Evolutionary conservation across 2,797 vertebrate species (phyloP).

Genomic region (Chlorospingus semifuscus): DNA sequence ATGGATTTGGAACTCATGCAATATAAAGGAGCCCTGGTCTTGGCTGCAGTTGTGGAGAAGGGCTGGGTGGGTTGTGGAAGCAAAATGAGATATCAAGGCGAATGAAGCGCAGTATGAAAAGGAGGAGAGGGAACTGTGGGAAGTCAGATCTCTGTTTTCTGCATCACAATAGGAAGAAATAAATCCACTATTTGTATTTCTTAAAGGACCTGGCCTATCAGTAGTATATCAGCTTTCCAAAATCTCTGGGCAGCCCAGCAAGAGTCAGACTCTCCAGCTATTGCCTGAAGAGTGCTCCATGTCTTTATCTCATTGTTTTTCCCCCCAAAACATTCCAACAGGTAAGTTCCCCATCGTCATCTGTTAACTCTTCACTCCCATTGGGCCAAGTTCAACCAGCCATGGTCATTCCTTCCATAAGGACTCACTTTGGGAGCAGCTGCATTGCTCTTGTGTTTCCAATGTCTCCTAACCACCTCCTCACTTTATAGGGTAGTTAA

Average conservation of each 20-base stretch:
- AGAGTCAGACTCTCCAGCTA: neutral
- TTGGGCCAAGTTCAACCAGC: neutral
- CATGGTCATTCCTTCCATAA: neutral
- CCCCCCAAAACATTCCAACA: accelerated
- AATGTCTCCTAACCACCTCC: neutral
- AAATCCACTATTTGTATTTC: neutral
- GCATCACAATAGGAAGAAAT: neutral
- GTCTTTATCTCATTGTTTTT: neutral
- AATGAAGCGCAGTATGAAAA: neutral
- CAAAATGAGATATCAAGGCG: neutral
- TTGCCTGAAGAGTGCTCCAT: neutral
- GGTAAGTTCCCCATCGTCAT: neutral
- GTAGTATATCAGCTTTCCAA: neutral
- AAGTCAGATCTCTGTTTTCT: neutral
- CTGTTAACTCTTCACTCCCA: neutral
- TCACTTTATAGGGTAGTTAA: neutral
- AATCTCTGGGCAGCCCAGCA: neutral
- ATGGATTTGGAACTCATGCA: neutral
- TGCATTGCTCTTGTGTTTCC: neutral
- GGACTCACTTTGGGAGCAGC: neutral
- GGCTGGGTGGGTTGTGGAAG: neutral
- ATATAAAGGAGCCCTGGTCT: neutral
- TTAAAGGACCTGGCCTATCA: neutral
- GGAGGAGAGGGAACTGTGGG: neutral
- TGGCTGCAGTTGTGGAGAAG: neutral